Base-by-base conservation (phyloP, 2,888 invertebrate species). In the Synanthedon tipuliformis region DNA sequence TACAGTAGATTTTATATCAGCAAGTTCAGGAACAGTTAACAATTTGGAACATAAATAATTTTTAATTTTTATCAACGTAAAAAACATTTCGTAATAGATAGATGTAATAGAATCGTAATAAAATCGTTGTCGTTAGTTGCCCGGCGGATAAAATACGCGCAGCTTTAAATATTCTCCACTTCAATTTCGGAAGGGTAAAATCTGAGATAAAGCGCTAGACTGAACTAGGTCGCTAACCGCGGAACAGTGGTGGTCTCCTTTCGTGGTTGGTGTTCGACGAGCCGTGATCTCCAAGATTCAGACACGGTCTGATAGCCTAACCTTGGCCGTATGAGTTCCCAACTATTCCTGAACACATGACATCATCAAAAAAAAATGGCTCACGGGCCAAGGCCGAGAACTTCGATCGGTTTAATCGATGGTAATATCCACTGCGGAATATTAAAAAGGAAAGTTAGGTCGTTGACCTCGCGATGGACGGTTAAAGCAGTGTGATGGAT, bases 391-490 rank as follows among this genome's bases (percentile, higher is more conserved):
- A 83, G 81, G 82, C 68, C 78, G 34, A 65, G 58, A 66, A 64
- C 68, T 65, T 66, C 71, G 67, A 79, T 79, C 74, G 69, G 81
- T 77, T 64, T 57, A 65, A 65, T 63, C 34, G 34, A 34, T 34
- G 34, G 34, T 34, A 66, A 66, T 65, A 62, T 65, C 61, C 68
- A 63, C 53, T 62, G 59, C 63, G 60, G 68, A 75, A 76, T 77
- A 78, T 71, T 77, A 79, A 81, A 81, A 80, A 79, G 81, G 81
- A 81, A 83, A 79, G 81, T 75, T 61, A 63, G 83, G 79, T 80
- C 70, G 70, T 70, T 69, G 80, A 83, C 77, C 84, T 63, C 73
- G 63, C 61, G 56, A 61, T 66, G 65, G 73, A 67, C 73, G 73
- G 68, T 65, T 68, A 70, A 66, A 65, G 70, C 63, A 66, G 62